Conservation (phyloP, 2,797 vertebrate species). For the Nannoperca obscura region DNA sequence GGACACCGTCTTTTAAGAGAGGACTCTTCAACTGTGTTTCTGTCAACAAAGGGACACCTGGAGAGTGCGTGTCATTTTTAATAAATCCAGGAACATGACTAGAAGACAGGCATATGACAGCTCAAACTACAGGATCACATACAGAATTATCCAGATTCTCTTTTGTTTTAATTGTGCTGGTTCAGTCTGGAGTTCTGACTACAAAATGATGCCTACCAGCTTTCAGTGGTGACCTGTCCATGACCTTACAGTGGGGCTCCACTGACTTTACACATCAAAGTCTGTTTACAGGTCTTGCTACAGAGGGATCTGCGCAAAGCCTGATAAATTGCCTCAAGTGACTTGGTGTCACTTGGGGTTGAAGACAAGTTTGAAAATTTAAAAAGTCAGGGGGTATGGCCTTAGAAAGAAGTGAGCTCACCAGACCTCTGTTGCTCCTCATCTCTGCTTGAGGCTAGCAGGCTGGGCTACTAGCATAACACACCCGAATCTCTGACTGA, state of each 20-base stretch:
- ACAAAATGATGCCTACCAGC: neutral
- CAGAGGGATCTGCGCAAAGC: neutral
- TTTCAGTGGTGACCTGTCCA: neutral
- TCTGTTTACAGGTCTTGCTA: too few species aligned
- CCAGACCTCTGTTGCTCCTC: neutral
- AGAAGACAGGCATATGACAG: neutral
- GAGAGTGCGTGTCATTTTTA: neutral
- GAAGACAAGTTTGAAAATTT: conserved; percentile 4
- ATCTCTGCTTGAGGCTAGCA: neutral
- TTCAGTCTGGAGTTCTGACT: neutral
- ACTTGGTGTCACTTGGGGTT: neutral
- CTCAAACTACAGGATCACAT: neutral
- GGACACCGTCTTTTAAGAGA: neutral
- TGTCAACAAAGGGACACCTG: neutral
- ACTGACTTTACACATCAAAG: neutral
- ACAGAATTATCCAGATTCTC: neutral
- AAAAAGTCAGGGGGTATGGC: neutral
- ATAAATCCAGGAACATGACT: neutral
- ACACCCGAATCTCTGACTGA: neutral
- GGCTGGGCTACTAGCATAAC: neutral
- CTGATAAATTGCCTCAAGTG: neutral
- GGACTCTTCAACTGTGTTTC: neutral
- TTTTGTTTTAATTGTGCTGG: neutral
- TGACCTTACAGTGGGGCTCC: too few species aligned
- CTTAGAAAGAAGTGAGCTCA: neutral